Evolutionary conservation across 1,140 invertebrate species (phyloP).

Genomic region (Tetramorium parvispinum): DNA sequence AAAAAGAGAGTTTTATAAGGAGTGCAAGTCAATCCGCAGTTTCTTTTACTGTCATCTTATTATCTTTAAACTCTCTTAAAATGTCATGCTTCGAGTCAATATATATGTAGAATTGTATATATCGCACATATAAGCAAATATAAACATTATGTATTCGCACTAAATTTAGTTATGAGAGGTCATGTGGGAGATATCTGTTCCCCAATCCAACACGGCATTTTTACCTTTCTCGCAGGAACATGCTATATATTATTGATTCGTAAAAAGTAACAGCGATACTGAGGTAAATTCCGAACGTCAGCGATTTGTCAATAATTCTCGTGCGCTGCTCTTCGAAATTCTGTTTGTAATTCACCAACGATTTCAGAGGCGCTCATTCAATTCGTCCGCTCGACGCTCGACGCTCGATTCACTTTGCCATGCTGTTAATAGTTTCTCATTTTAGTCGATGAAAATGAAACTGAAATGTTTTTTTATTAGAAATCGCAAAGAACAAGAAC

Average conservation of each 20-base stretch:
- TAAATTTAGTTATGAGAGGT: slow-evolving; percentile 81
- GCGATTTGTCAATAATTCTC: slow-evolving; percentile 65
- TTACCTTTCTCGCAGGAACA: slow-evolving; percentile 77
- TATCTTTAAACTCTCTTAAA: slow-evolving; percentile 11
- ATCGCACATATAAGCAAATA: slow-evolving; percentile 73
- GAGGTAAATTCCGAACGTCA: slow-evolving; percentile 40
- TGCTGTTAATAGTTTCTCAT: slow-evolving; percentile 14
- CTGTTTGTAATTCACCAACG: slow-evolving; percentile 16
- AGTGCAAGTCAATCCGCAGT: neutral
- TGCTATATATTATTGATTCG: slow-evolving; percentile 74
- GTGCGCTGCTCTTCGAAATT: neutral
- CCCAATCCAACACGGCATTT: slow-evolving; percentile 76
- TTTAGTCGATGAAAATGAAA: neutral
- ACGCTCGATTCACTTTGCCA: slow-evolving; percentile 2
- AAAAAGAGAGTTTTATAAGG: neutral
- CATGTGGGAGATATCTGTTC: slow-evolving; percentile 75
- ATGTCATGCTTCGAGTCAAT: slow-evolving; percentile 41
- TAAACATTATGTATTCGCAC: slow-evolving; percentile 81
- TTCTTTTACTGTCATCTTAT: neutral
- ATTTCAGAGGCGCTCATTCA: slow-evolving; percentile 31
- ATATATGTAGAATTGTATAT: neutral
- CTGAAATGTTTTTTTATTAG: neutral
- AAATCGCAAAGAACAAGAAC: neutral
- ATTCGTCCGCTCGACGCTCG: neutral
- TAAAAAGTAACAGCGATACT: slow-evolving; percentile 70